A percentile compares a stretch with the other conserved stretches of the same genome.
Conservation (phyloP, 2,797 vertebrate genomes). For the Ciconia nigra region DNA sequence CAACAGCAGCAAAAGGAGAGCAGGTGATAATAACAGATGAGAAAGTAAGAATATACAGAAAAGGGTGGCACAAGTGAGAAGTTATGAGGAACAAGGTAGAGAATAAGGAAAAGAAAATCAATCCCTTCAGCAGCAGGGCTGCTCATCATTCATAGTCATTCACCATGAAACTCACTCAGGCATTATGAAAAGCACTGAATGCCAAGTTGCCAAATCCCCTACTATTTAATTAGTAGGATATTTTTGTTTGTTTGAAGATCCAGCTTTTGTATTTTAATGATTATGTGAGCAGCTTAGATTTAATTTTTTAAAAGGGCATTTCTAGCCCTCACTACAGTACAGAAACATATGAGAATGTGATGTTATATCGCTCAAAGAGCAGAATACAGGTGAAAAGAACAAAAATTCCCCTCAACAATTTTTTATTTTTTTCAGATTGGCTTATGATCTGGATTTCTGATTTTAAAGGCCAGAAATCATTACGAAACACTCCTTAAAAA, state of each 20-base stretch:
- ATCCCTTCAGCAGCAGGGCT: background rate
- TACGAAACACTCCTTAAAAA: background rate
- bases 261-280: constrained; percentile 29
- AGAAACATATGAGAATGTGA: background rate
- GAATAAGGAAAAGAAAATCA: constrained; percentile 32
- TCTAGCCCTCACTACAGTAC: background rate
- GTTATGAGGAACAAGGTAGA: background rate
- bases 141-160: constrained; percentile 25
- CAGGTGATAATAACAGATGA: background rate
- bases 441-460: background rate
- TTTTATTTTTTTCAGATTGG: background rate
- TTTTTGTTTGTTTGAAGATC: constrained; percentile 20
- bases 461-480: background rate
- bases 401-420: background rate
- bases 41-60: background rate
- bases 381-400: background rate
- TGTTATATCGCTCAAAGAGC: background rate
- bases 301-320: constrained; percentile 3
- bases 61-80: background rate
- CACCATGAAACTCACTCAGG: constrained; percentile 38
- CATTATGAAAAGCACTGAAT: background rate
- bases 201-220: constrained; percentile 27
- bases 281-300: constrained; percentile 1
- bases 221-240: constrained; percentile 14
- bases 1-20: background rate